These are phyloP conservation scores for Laticauda colubrina DNA, from an alignment of 2,113 vertebrate species.

Conservation along the genomic window DNA sequence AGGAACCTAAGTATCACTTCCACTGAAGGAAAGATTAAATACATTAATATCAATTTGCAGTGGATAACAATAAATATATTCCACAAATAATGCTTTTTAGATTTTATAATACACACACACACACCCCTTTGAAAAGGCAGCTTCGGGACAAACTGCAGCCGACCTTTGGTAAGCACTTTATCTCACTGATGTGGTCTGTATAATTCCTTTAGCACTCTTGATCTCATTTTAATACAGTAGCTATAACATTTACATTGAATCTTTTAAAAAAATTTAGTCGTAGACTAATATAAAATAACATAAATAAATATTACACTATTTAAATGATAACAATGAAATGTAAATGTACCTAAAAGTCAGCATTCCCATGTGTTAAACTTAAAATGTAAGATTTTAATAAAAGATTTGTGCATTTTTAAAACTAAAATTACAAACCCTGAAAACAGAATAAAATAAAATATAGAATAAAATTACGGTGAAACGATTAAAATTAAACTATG, in stretches of 20 bases:
- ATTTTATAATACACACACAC: not conserved
- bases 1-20: not conserved
- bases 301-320: not conserved
- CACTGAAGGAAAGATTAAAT: not conserved
- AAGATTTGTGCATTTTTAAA: not conserved
- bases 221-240: not conserved
- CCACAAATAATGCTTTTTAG: not conserved
- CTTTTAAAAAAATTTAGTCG: not conserved
- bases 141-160: not conserved
- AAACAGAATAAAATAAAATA: not conserved
- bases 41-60: not conserved
- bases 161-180: not conserved
- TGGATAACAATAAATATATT: not conserved
- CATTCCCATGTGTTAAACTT: not conserved
- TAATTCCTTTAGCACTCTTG: not conserved
- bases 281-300: not conserved
- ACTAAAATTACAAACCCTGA: not conserved
- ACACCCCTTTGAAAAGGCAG: not conserved
- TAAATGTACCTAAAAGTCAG: not conserved
- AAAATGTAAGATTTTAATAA: not conserved
- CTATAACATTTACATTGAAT: not conserved
- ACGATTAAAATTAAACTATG: not conserved
- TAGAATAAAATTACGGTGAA: not conserved
- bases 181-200: slow-evolving; percentile 6
- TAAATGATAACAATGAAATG: not conserved